Base-by-base conservation (phyloP, 2,113 vertebrate genomes). In the Apteryx mantelli region DNA sequence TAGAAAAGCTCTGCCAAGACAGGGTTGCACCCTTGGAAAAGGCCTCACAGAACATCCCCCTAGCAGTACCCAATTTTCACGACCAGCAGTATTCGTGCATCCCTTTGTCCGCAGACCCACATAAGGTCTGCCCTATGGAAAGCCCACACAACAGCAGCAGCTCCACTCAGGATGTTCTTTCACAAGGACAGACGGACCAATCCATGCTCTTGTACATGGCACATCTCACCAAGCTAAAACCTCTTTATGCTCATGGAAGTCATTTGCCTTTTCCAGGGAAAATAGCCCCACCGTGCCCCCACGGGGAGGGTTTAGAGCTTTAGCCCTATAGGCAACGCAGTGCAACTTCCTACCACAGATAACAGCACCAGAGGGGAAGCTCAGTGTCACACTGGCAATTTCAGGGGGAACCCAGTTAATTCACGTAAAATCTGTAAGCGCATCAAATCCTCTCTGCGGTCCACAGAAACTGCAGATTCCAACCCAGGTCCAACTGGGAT, bases 121-220 rank as follows among this genome's bases (percentile, higher is more conserved):
- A 0, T 1, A 11, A 10, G 1, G 0, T 22, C 79, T 11, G 25
- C 25, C 74, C 77, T 22, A 52, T 18, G 1, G 38, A 63, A 16
- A 56, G 42, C 17, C 64, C 61, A 40, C 6, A 3, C 55, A 58
- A 25, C 26, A 30, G 9, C 26, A 22, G 30, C 36, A 38, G 36
- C 61, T 64, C 61, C 36, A 5, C 22, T 64, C 36, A 24, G 61
- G 20, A 25, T 24, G 61, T 21, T 24, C 36, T 36, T 24, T 42
- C 68, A 63, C 1, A 0, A 14, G 55, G 6, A 12, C 17, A 50
- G 34, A 2, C 0, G 0, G 40, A 74, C 38, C 40, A 11, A 21
- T 1, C 20, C 56, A 4, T 53, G 92, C 82, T 58, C 88, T 9
- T 26, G n/a, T 8, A 68, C 8, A 36, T 44, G 85, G 70, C 5